Conservation (phyloP, 2,113 vertebrate species). For the Periophthalmus modestus region DNA sequence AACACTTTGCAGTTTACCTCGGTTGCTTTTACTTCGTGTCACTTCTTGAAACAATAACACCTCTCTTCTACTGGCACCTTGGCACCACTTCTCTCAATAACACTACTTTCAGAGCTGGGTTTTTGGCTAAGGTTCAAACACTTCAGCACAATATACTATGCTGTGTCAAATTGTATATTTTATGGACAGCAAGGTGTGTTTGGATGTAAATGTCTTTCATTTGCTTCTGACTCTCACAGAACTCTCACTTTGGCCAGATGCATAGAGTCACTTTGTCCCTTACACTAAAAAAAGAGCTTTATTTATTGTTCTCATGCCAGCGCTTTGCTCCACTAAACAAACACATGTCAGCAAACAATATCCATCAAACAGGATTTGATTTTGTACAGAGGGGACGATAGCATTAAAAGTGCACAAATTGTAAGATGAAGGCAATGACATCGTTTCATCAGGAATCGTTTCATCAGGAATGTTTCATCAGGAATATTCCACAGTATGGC, state of each 20-base stretch:
- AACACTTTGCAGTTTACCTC: slow-evolving; percentile 25
- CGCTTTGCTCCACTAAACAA: not conserved
- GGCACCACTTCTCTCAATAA: slow-evolving; percentile 7
- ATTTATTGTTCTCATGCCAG: not conserved
- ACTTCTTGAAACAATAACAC: slow-evolving; percentile 30
- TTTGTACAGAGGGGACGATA: no score
- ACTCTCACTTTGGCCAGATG: slow-evolving; percentile 49
- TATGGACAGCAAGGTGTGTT: slow-evolving; percentile 13
- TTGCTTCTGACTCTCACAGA: slow-evolving; percentile 25
- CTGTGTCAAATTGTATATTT: slow-evolving; percentile 7
- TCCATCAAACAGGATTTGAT: not conserved
- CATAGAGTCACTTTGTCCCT: slow-evolving; percentile 44
- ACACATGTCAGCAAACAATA: not conserved
- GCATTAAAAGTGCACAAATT: no score
- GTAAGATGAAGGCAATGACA: no score
- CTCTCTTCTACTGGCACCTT: not conserved
- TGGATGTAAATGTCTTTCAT: slow-evolving; percentile 20
- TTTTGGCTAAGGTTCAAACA: slow-evolving; percentile 7
- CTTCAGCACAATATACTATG: slow-evolving; percentile 6
- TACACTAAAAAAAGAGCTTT: not conserved
- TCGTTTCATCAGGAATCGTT: no score
- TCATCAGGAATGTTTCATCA: no score
- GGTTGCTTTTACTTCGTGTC: slow-evolving; percentile 28
- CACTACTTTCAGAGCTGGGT: not conserved
- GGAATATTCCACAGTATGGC: no score